Percentiles rank a stretch among this genome's conserved stretches.
phyloP scores from a whole-genome alignment of 2,113 vertebrate species.

The Poeciliopsis prolifica region DNA sequence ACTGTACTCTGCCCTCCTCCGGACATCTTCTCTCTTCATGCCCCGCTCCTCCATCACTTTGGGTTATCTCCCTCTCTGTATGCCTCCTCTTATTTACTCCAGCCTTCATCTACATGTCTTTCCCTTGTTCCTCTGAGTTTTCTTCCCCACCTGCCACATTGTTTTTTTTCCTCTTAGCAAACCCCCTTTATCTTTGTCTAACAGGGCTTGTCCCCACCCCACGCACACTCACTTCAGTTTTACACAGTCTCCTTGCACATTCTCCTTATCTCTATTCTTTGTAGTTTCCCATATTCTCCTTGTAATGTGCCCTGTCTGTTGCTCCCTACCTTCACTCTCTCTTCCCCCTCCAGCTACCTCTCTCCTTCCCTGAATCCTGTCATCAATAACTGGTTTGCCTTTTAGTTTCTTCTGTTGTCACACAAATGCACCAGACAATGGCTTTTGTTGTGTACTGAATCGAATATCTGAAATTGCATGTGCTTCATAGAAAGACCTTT shows the following conservation, averaged over 20 bases:
- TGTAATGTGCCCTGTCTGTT: constrained; percentile 27
- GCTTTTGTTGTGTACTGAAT: constrained; percentile 25
- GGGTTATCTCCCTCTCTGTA: neutral
- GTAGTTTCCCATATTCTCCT: constrained; percentile 26
- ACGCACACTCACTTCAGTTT: constrained; percentile 1
- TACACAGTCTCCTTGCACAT: constrained; percentile 5
- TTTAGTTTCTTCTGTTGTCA: neutral
- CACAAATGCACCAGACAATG: constrained; percentile 3
- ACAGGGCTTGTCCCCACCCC: constrained; percentile 10
- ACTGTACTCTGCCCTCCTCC: constrained; percentile 15
- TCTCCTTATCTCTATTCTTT: constrained; percentile 38
- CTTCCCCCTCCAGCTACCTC: constrained; percentile 9
- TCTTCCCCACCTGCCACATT: constrained; percentile 10
- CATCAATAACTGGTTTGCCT: constrained; percentile 4
- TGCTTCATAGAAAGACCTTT: neutral
- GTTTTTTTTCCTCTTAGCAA: constrained; percentile 11
- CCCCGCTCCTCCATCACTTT: neutral
- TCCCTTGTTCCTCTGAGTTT: constrained; percentile 7
- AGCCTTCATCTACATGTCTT: constrained; percentile 24
- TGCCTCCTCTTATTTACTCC: constrained; percentile 37
- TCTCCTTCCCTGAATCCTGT: neutral
- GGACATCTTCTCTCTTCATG: constrained; percentile 19
- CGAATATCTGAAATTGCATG: constrained; percentile 59
- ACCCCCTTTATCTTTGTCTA: constrained; percentile 48
- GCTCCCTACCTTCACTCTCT: constrained; percentile 14